These are phyloP conservation scores for Serilophus lunatus DNA, from an alignment of 2,113 vertebrate genomes.

Conservation along the genomic window DNA sequence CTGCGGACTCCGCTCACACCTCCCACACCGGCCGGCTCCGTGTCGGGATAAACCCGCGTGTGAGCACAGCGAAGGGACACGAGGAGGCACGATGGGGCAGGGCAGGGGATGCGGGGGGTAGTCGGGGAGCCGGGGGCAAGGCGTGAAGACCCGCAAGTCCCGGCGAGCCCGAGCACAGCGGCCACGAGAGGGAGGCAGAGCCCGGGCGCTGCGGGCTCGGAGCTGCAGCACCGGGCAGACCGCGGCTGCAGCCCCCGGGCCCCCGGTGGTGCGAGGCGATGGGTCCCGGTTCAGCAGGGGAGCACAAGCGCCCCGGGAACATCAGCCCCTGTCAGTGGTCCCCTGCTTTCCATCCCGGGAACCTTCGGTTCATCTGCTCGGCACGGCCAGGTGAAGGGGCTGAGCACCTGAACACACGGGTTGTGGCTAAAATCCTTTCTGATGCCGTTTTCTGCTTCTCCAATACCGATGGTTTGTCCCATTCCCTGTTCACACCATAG, in stretches of 20 bases:
- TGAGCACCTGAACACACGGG: not conserved
- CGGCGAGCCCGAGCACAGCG: not conserved
- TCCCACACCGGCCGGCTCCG: not conserved
- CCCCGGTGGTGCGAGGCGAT: accelerated
- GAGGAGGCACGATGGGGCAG: not conserved
- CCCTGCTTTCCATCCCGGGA: accelerated
- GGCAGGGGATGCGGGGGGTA: not conserved
- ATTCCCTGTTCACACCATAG: accelerated
- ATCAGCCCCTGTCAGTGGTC: accelerated
- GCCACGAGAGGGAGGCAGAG: conserved; percentile 49
- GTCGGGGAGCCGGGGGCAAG: accelerated
- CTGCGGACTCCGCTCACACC: not conserved
- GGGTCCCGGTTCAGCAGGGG: too few relatives aligned
- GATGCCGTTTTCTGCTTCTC: not conserved
- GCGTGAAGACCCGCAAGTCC: accelerated
- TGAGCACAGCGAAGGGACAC: not conserved
- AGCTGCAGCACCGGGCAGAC: accelerated
- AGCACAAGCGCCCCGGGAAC: accelerated
- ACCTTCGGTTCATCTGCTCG: accelerated
- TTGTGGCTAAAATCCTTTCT: not conserved
- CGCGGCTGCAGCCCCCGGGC: accelerated
- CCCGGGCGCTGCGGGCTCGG: accelerated
- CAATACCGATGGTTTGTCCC: not conserved
- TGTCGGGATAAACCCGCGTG: accelerated
- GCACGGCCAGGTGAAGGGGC: not conserved